Evolutionary conservation across 1,140 invertebrate species (phyloP).

Genomic region (Drosophila repletoides): DNA sequence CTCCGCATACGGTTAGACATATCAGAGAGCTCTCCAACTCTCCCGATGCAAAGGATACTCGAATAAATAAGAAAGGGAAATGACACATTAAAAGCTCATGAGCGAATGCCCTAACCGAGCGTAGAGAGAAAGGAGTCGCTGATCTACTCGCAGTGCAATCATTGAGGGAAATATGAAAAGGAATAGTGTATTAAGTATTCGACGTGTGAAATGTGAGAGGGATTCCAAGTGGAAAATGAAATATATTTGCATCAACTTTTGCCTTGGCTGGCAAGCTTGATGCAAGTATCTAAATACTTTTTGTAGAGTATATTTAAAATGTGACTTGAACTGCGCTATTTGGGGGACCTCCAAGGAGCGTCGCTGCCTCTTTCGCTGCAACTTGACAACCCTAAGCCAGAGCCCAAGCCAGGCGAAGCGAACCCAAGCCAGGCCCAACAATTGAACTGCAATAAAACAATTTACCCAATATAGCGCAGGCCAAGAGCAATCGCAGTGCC

Average conservation of each 20-base stretch:
- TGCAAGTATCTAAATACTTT: neutral
- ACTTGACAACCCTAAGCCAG: constrained; percentile 58
- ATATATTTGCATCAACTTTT: no score
- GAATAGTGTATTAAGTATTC: no score
- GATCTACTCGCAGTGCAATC: neutral
- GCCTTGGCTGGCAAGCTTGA: neutral
- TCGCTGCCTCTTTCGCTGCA: constrained; percentile 53
- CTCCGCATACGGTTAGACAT: constrained; percentile 75
- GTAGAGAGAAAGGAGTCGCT: neutral
- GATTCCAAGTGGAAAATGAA: no score
- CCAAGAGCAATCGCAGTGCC: constrained; percentile 64
- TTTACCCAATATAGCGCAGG: constrained; percentile 76
- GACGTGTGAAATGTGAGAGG: no score
- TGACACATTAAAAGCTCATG: neutral
- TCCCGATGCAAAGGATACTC: constrained; percentile 66
- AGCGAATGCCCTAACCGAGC: constrained; percentile 36
- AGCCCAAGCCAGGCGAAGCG: constrained; percentile 18
- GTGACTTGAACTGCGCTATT: constrained; percentile 46
- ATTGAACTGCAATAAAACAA: constrained; percentile 81
- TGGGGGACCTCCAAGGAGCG: constrained; percentile 68
- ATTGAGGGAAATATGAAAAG: neutral
- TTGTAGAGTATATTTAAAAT: neutral
- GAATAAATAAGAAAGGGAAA: constrained; percentile 53
- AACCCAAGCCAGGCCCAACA: constrained; percentile 49
- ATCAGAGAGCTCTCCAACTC: constrained; percentile 44